These are phyloP conservation scores for Hippopotamyrus pictus DNA, from an alignment of 2,797 vertebrate species.

Conservation along the genomic window DNA sequence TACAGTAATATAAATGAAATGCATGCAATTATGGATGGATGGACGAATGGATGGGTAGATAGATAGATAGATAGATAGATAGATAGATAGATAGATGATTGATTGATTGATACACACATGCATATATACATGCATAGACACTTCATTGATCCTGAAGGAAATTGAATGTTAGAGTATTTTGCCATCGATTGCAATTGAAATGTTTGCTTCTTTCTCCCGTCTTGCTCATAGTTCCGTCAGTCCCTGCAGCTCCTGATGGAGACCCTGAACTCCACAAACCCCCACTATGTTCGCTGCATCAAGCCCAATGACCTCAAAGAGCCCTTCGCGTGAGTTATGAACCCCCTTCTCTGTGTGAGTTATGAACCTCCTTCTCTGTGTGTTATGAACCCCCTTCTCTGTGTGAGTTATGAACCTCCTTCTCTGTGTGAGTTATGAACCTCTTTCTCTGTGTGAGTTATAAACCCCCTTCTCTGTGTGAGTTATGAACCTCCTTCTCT, in stretches of 20 bases:
- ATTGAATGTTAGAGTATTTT: neutral
- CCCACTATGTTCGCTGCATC: constrained; percentile 73
- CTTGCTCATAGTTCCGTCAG: constrained; percentile 59
- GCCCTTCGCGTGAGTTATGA: constrained; percentile 59
- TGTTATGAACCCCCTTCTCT: constrained; percentile 21
- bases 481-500: constrained; percentile 32
- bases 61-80: too few species aligned
- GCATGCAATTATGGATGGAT: neutral
- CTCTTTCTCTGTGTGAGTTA: constrained; percentile 46
- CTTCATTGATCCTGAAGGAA: neutral
- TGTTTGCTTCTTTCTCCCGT: neutral
- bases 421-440: constrained; percentile 48
- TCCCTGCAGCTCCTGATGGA: constrained; percentile 68
- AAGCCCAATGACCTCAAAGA: constrained; percentile 70
- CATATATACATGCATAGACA: neutral
- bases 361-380: constrained; percentile 21
- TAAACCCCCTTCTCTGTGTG: constrained; percentile 49
- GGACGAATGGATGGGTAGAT: neutral
- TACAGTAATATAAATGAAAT: neutral
- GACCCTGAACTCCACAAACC: constrained; percentile 65
- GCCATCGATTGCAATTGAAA: neutral
- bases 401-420: constrained; percentile 47
- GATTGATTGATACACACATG: neutral
- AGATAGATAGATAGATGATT: neutral
- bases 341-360: constrained; percentile 41